phyloP scores from a whole-genome alignment of 2,888 invertebrate species.

The Pemphredon lugubris region DNA sequence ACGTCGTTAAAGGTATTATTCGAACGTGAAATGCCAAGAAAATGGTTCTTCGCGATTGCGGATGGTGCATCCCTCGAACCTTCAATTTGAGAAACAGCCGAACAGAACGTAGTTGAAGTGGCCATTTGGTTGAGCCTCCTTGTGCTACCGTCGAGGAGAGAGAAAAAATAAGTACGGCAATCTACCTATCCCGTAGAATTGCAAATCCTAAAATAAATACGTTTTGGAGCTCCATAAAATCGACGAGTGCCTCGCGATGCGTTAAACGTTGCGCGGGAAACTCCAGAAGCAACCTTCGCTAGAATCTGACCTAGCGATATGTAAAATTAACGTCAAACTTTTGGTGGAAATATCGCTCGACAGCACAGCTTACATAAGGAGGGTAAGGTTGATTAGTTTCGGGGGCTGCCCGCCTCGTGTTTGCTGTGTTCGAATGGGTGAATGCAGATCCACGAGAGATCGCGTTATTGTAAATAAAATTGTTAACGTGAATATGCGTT shows the following conservation, averaged over 20 bases:
- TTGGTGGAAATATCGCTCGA: slow-evolving; percentile 27
- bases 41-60: neutral
- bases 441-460: neutral
- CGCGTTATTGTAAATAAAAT: neutral
- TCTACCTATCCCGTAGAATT: no score
- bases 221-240: slow-evolving; percentile 23
- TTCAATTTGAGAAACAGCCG: slow-evolving; percentile 18
- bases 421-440: no score
- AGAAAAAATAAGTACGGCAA: no score
- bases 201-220: slow-evolving; percentile 50
- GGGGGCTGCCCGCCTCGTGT: no score
- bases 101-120: slow-evolving; percentile 2
- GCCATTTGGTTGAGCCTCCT: slow-evolving; percentile 9
- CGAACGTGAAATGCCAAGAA: neutral
- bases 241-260: slow-evolving; percentile 12
- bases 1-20: neutral
- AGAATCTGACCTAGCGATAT: slow-evolving; percentile 18
- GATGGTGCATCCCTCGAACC: neutral
- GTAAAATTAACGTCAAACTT: slow-evolving; percentile 12
- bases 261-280: neutral
- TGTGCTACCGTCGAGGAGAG: neutral
- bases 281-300: neutral
- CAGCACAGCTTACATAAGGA: neutral
- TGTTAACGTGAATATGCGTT: no score
- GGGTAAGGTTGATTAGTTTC: no score